These are phyloP conservation scores for Ophiodon elongatus DNA, from an alignment of 2,113 vertebrate species.

Conservation along the genomic window DNA sequence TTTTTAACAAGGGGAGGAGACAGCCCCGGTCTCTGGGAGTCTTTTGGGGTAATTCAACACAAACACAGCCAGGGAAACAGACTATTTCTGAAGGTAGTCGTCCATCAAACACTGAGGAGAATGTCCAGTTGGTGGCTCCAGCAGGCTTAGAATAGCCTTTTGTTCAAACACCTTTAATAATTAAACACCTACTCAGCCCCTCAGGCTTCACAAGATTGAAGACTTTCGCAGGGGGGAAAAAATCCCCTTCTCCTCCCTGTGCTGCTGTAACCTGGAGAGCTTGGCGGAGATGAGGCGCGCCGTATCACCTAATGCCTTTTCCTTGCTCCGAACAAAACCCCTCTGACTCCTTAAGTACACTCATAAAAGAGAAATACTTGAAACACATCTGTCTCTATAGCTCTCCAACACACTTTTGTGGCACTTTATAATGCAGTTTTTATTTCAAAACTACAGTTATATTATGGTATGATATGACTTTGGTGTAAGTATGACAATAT, in stretches of 20 bases:
- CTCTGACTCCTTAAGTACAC: constrained; percentile 83
- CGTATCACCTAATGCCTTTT: constrained; percentile 88
- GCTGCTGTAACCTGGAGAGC: constrained; percentile 73
- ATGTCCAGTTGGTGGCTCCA: constrained; percentile 80
- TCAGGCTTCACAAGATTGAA: constrained; percentile 77
- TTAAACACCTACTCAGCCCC: constrained; percentile 84
- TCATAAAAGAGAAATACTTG: constrained; percentile 60
- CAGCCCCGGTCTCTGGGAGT: constrained; percentile 46
- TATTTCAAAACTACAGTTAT: neutral
- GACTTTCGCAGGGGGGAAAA: constrained; percentile 55
- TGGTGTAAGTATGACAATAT: too few relatives aligned
- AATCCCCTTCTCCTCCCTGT: constrained; percentile 36
- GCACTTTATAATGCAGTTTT: neutral
- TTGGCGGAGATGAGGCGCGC: constrained; percentile 63
- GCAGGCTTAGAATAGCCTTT: constrained; percentile 82
- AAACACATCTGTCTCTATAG: constrained; percentile 40
- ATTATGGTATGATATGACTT: neutral
- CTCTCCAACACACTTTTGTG: constrained; percentile 5
- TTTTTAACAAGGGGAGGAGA: constrained; percentile 33
- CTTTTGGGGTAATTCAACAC: constrained; percentile 69
- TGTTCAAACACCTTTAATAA: constrained; percentile 86
- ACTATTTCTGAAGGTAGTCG: constrained; percentile 68
- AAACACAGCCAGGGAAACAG: constrained; percentile 60
- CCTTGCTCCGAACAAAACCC: constrained; percentile 89
- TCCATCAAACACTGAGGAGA: constrained; percentile 76